Evolutionary conservation across 2,888 invertebrate species (phyloP).

Genomic region (Aporophyla nigra): DNA sequence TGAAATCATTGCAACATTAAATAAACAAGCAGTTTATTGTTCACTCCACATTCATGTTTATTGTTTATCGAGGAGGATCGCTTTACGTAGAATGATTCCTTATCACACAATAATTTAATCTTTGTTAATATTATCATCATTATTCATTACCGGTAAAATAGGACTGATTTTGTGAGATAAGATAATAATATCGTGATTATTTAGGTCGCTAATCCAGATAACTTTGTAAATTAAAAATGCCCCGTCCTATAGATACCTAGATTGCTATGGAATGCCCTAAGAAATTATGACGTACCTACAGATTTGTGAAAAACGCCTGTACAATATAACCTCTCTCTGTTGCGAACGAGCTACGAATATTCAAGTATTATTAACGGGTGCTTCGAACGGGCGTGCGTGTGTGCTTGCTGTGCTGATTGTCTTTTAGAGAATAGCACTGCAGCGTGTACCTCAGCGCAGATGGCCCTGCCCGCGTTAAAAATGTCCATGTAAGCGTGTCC

Average conservation of each 20-base stretch:
- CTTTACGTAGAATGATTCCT: slow-evolving; percentile 67
- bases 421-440: too few relatives aligned
- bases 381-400: too few relatives aligned
- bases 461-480: not conserved
- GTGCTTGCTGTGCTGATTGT: not conserved
- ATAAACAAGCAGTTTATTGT: slow-evolving; percentile 23
- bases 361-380: not conserved
- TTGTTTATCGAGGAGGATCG: slow-evolving; percentile 65
- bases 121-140: slow-evolving; percentile 61
- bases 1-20: slow-evolving; percentile 29
- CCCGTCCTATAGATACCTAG: not conserved
- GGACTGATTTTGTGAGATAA: slow-evolving; percentile 76
- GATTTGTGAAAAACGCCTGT: not conserved
- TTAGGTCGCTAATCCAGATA: not conserved
- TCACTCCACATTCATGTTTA: slow-evolving; percentile 41
- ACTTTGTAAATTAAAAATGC: not conserved
- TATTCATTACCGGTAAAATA: slow-evolving; percentile 71
- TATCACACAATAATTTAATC: slow-evolving; percentile 66
- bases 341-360: not conserved
- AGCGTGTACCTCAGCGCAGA: not conserved
- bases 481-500: not conserved
- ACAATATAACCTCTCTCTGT: not conserved
- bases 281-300: not conserved
- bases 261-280: not conserved
- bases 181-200: slow-evolving; percentile 42